Evolutionary conservation across 1,140 invertebrate genomes (phyloP), one percentile per base, ranked within the genome.

Genomic region (Neodiprion fabricii): DNA sequence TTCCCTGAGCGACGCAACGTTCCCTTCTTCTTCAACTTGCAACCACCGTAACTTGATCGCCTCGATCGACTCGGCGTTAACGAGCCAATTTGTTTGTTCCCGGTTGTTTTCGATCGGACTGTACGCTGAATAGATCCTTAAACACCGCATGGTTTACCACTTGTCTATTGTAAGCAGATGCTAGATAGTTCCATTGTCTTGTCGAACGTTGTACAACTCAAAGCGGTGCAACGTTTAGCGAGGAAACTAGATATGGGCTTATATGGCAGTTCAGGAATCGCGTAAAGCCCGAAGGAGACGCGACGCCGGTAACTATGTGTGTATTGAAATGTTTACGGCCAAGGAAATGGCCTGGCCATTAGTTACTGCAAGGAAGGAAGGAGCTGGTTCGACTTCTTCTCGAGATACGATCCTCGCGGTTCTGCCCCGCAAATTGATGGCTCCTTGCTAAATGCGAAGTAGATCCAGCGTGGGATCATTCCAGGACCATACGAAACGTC

Each of bases 261-360:
- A 61, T 61, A 61, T 61, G 53, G 53, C 9, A 12, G 7, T 12
- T 17, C 53, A 17, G n/a, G 53, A 61, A 12, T 9, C 53, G 11
- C 11, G n/a, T 17, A 61, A 40, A 40, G 28, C 28, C 28, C 28
- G 28, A 40, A 40, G 28, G 28, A 40, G 28, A 40, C 28, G 28
- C 28, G 28, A 40, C 1, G 5, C 28, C 2, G 5, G 28, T 40
- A 21, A 21, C 17, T 21, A 40, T 40, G 28, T 40, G 53, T 14
- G 11, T 61, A 61, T 61, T 61, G 53, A 61, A 61, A 61, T 61
- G 53, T 61, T 61, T 61, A 61, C n/a, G 53, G 53, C n/a, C 53
- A 61, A 61, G 53, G 53, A 61, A 61, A 61, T 61, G 53, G 53
- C n/a, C 53, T 61, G 11, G 53, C 11, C 11, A 17, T 12, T 61